Evolutionary conservation across 2,888 invertebrate genomes (phyloP).

Genomic region (Andrena minutula): DNA sequence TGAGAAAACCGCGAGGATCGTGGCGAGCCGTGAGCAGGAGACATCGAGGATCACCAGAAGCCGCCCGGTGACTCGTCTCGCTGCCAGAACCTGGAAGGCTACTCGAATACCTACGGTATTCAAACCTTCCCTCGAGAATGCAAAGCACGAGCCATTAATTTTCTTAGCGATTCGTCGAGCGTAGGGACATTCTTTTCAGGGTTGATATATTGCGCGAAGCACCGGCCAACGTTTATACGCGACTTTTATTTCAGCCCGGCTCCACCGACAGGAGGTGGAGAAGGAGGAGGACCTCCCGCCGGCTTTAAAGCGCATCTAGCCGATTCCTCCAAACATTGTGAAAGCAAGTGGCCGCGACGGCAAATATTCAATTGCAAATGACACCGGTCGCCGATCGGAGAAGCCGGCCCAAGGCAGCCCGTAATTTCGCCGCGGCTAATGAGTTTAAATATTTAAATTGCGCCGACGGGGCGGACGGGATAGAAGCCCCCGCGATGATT

Average conservation of each 20-base stretch:
- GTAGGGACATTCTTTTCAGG: slow-evolving; percentile 67
- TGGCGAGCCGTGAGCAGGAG: slow-evolving; percentile 2
- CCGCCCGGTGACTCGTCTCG: slow-evolving; percentile 36
- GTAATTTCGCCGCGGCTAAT: slow-evolving; percentile 45
- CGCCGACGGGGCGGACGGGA: slow-evolving; percentile 13
- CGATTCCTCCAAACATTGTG: slow-evolving; percentile 17
- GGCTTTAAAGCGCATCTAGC: background rate
- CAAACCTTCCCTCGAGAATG: slow-evolving; percentile 70
- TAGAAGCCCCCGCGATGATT: slow-evolving; percentile 44
- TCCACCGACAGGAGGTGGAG: background rate
- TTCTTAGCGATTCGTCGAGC: slow-evolving; percentile 72
- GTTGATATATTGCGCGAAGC: slow-evolving; percentile 66
- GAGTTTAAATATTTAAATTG: slow-evolving; percentile 60
- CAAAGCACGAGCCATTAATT: slow-evolving; percentile 75
- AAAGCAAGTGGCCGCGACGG: slow-evolving; percentile 18
- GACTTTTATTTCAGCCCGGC: slow-evolving; percentile 51
- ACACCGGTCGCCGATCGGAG: slow-evolving; percentile 9
- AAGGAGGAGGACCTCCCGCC: slow-evolving; percentile 16
- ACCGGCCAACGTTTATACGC: slow-evolving; percentile 46
- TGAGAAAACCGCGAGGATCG: slow-evolving; percentile 48
- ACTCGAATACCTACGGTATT: slow-evolving; percentile 61
- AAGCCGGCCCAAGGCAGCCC: slow-evolving; percentile 21
- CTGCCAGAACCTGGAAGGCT: slow-evolving; percentile 54
- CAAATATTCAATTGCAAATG: slow-evolving; percentile 50
- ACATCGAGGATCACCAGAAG: slow-evolving; percentile 26